Evolutionary conservation across 2,888 invertebrate genomes (phyloP).

Genomic region (Artemia sp.): DNA sequence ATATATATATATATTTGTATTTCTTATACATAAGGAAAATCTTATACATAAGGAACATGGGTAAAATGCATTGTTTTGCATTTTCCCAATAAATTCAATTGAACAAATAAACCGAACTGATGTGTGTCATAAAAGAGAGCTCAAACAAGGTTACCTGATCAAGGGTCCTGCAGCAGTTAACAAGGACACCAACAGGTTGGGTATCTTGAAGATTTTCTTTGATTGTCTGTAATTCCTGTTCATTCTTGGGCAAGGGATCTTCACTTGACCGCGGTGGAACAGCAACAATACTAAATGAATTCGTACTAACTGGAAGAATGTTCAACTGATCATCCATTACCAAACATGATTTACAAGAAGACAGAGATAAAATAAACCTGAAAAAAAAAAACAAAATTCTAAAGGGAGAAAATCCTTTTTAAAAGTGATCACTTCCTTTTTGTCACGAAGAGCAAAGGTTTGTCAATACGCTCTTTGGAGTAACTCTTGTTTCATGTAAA

Average conservation of each 20-base stretch:
- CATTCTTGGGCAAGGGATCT: constrained; percentile 30
- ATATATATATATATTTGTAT: too few species aligned
- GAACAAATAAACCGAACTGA: not conserved
- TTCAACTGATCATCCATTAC: constrained; percentile 87
- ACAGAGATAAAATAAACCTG: constrained; percentile 66
- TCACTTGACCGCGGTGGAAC: constrained; percentile 23
- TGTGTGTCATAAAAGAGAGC: too few species aligned
- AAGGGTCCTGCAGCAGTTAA: constrained; percentile 73
- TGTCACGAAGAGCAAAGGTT: too few species aligned
- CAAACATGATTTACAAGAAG: constrained; percentile 67
- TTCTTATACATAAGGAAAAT: not conserved
- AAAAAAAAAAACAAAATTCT: constrained; percentile 22
- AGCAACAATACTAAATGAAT: constrained; percentile 52
- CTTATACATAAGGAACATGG: too few species aligned
- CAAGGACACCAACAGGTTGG: constrained; percentile 73
- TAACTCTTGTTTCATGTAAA: too few species aligned
- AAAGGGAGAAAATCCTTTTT: not conserved
- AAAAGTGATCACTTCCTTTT: not conserved
- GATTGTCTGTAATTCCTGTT: constrained; percentile 49
- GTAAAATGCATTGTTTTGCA: not conserved
- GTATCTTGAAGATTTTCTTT: constrained; percentile 71
- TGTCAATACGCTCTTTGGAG: too few species aligned
- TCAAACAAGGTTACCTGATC: constrained; percentile 50
- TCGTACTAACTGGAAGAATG: constrained; percentile 78
- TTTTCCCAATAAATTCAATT: not conserved